Percentiles rank a stretch among this genome's conserved stretches.
These are phyloP conservation scores for Polyommatus iphigenia DNA, from an alignment of 2,888 invertebrate genomes.

Conservation along the genomic window DNA sequence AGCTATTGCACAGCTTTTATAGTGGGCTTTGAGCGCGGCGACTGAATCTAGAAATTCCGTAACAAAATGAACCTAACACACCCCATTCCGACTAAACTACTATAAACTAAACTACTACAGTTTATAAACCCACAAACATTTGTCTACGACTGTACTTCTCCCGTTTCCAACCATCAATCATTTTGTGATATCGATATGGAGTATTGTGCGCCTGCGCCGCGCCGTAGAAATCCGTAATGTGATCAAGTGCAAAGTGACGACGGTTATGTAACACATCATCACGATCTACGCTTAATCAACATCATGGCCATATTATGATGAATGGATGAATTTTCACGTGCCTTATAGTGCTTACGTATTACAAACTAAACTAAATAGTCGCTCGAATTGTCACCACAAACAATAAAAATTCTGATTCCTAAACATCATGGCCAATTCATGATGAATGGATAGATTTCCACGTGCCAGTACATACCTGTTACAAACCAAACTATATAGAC, in stretches of 20 bases:
- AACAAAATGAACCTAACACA: too few species aligned
- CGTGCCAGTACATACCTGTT: not conserved
- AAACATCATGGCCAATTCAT: not conserved
- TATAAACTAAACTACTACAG: too few species aligned
- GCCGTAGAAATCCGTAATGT: conserved; percentile 24
- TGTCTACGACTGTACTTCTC: not conserved
- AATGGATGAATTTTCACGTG: not conserved
- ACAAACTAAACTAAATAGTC: not conserved
- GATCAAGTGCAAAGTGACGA: not conserved
- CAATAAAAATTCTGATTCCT: too few species aligned
- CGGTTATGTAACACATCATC: conserved; percentile 4
- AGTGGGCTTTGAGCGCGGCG: too few species aligned
- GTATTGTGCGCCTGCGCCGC: not conserved
- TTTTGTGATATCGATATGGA: conserved; percentile 22
- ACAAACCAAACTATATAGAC: not conserved
- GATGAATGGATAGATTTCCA: not conserved
- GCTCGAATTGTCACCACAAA: too few species aligned
- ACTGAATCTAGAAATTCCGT: too few species aligned
- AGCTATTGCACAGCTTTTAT: too few species aligned
- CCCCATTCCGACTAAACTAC: too few species aligned
- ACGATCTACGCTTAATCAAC: not conserved
- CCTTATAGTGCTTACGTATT: not conserved
- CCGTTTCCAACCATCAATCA: not conserved
- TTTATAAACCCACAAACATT: not conserved
- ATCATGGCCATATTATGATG: not conserved